Evolutionary conservation across 2,113 vertebrate species (phyloP).

Genomic region (Rhynchomys soricoides): DNA sequence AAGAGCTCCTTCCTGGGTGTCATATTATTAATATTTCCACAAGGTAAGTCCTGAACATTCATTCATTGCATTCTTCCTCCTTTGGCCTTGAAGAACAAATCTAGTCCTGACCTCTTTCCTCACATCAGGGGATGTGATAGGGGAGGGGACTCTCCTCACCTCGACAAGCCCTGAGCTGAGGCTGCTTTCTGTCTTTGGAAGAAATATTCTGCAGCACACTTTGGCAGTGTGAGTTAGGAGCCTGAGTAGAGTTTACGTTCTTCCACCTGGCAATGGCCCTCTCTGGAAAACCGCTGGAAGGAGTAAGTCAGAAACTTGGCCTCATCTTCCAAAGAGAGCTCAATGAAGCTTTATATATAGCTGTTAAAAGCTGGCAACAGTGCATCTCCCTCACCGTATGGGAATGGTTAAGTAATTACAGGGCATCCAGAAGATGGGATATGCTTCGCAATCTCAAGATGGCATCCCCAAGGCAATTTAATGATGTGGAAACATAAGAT

Average conservation of each 20-base stretch:
- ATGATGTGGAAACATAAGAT: background rate
- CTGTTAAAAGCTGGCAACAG: background rate
- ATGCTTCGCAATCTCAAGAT: background rate
- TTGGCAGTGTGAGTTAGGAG: background rate
- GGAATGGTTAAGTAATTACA: conserved; percentile 8
- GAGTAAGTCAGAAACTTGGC: conserved; percentile 11
- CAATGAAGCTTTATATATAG: background rate
- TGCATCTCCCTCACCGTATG: background rate
- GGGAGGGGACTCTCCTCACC: background rate
- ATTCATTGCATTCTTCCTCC: background rate
- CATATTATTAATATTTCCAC: background rate
- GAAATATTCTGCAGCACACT: background rate
- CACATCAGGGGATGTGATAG: background rate
- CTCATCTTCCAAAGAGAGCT: conserved; percentile 25
- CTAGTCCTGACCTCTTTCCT: background rate
- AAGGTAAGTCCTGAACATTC: background rate
- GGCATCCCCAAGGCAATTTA: background rate
- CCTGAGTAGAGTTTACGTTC: background rate
- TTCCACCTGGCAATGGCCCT: background rate
- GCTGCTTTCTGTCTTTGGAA: background rate
- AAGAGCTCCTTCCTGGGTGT: background rate
- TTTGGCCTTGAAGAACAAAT: background rate
- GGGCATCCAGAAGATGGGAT: background rate
- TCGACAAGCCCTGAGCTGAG: background rate
- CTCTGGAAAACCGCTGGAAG: background rate